Conservation (phyloP, 2,888 invertebrate genomes). For the Erpobdella octoculata region DNA sequence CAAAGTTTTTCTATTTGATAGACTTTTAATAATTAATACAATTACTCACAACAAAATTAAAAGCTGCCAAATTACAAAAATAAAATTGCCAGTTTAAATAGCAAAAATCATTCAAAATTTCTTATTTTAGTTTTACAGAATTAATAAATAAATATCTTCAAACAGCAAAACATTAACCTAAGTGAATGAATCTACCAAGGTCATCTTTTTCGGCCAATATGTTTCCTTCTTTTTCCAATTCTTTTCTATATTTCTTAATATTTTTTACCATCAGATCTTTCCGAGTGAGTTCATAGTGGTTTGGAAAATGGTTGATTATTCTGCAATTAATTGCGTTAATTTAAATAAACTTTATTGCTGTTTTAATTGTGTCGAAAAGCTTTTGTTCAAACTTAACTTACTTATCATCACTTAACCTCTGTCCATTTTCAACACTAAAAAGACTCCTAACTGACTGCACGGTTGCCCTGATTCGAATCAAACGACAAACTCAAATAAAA, state of each 20-base stretch:
- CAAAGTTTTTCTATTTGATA: too few species aligned
- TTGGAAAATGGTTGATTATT: constrained; percentile 90
- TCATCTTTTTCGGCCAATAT: constrained; percentile 76
- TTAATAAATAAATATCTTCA: not conserved
- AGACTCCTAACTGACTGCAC: constrained; percentile 81
- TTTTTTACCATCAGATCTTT: constrained; percentile 93
- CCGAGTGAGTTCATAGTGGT: constrained; percentile 85
- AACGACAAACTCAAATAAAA: not conserved
- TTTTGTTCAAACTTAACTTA: constrained; percentile 52
- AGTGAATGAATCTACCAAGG: constrained; percentile 49
- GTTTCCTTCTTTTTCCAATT: constrained; percentile 81
- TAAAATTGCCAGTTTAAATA: too few species aligned
- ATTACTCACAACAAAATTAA: too few species aligned
- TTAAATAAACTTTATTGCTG: too few species aligned
- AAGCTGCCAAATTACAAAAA: too few species aligned
- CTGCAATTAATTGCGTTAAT: constrained; percentile 52
- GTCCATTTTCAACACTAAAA: constrained; percentile 83
- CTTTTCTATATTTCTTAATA: constrained; percentile 84
- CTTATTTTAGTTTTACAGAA: too few species aligned
- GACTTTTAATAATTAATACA: not conserved
- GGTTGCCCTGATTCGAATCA: constrained; percentile 61
- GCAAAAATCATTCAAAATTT: too few species aligned
- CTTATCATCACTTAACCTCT: constrained; percentile 85
- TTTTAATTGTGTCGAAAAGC: too few species aligned
- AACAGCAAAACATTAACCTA: constrained; percentile 41